Evolutionary conservation across 2,797 vertebrate species (phyloP).

Genomic region (Megaceryle alcyon): DNA sequence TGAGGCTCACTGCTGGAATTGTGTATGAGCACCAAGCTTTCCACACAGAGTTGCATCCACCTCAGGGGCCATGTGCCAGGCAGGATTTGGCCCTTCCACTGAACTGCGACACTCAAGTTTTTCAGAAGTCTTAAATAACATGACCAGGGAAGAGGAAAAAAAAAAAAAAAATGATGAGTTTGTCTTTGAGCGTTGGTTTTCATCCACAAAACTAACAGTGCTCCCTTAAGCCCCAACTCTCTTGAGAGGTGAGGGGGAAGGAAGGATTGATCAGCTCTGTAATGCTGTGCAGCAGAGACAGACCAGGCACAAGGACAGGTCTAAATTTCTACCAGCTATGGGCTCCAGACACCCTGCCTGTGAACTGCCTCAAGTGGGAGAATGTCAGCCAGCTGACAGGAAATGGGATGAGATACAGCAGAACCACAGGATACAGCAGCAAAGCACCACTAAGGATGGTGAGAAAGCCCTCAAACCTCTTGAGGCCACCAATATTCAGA

Average conservation of each 20-base stretch:
- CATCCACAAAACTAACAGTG: background rate
- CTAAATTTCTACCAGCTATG: background rate
- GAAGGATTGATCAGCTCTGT: background rate
- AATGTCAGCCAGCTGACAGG: background rate
- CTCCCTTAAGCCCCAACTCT: background rate
- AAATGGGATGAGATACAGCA: background rate
- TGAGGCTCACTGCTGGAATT: background rate
- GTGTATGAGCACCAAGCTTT: background rate
- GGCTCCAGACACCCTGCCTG: background rate
- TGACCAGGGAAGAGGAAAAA: background rate
- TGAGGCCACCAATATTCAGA: background rate
- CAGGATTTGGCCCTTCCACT: background rate
- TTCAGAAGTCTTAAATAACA: background rate
- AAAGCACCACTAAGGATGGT: background rate
- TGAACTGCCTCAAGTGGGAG: background rate
- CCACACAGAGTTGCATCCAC: background rate
- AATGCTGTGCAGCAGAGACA: background rate
- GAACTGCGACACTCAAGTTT: background rate
- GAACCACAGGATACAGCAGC: background rate
- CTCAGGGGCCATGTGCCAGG: rapidly evolving
- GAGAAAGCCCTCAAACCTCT: conserved; percentile 12
- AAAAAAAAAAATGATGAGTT: background rate
- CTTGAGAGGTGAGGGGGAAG: background rate
- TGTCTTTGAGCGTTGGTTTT: background rate
- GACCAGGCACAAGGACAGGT: background rate